These are phyloP conservation scores for Peromyscus aztecus DNA, from an alignment of 2,797 vertebrate genomes.

Conservation along the genomic window DNA sequence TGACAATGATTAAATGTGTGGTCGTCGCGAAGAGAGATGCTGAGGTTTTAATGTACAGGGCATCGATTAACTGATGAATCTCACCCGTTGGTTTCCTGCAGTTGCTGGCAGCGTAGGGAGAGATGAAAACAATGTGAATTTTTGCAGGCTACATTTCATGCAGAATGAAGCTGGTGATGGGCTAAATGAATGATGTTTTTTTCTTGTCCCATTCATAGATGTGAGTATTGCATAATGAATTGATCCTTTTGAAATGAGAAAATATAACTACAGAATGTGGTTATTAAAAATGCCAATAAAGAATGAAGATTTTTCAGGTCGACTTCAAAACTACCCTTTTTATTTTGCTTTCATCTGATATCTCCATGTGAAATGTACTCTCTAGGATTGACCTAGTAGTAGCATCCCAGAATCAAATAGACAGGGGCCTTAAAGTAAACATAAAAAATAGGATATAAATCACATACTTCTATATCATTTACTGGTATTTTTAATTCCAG, in stretches of 20 bases:
- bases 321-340: background rate
- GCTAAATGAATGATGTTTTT: background rate
- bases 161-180: constrained; percentile 2
- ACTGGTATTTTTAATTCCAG: background rate
- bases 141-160: constrained; percentile 56
- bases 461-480: background rate
- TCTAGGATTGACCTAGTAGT: no score
- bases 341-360: background rate
- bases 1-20: constrained; percentile 87
- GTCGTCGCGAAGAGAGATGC: constrained; percentile 79
- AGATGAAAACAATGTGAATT: constrained; percentile 78
- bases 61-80: constrained; percentile 84
- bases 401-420: background rate
- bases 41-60: constrained; percentile 83
- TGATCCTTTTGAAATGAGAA: background rate
- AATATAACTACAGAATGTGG: rapidly evolving
- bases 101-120: constrained; percentile 76
- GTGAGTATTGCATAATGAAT: background rate
- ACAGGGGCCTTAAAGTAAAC: background rate
- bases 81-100: constrained; percentile 82
- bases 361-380: background rate
- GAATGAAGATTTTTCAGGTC: background rate
- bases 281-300: constrained; percentile 21
- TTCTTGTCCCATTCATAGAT: constrained; percentile 46
- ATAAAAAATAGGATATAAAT: background rate